A percentile compares a stretch with the other conserved stretches of the same genome.
phyloP scores from a whole-genome alignment of 2,888 invertebrate genomes.

The Lepeophtheirus nordmannii region DNA sequence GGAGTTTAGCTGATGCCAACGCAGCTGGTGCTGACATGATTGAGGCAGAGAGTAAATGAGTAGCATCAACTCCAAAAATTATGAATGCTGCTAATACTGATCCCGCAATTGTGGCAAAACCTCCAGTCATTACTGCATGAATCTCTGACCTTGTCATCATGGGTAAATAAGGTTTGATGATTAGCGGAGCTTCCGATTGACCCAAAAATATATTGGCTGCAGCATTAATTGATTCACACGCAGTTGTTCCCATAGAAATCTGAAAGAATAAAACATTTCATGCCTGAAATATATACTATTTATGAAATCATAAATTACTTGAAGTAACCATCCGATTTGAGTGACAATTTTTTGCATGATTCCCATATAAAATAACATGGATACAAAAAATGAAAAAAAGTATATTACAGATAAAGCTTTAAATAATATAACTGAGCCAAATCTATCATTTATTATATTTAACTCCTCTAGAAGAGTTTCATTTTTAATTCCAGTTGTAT shows the following conservation, averaged over 20 bases:
- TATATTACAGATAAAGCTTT: conserved; percentile 74
- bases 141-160: conserved; percentile 75
- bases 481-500: not conserved
- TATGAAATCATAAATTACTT: conserved; percentile 30
- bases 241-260: conserved; percentile 60
- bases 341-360: conserved; percentile 69
- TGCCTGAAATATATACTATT: no score
- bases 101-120: conserved; percentile 85
- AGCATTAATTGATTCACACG: conserved; percentile 81
- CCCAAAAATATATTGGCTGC: conserved; percentile 89
- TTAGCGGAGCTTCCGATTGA: conserved; percentile 52
- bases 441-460: not conserved
- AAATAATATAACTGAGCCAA: conserved; percentile 28
- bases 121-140: conserved; percentile 81
- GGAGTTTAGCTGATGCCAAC: conserved; percentile 69
- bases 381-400: conserved; percentile 77
- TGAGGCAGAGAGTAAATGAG: conserved; percentile 76
- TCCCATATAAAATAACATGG: conserved; percentile 73
- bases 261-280: not conserved
- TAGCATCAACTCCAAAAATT: conserved; percentile 67
- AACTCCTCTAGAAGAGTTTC: not conserved
- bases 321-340: conserved; percentile 61
- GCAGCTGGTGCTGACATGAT: conserved; percentile 94
- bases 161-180: conserved; percentile 72
- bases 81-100: conserved; percentile 85